Conservation (phyloP, 2,113 vertebrate species). For the Trematocara nigrifrons region DNA sequence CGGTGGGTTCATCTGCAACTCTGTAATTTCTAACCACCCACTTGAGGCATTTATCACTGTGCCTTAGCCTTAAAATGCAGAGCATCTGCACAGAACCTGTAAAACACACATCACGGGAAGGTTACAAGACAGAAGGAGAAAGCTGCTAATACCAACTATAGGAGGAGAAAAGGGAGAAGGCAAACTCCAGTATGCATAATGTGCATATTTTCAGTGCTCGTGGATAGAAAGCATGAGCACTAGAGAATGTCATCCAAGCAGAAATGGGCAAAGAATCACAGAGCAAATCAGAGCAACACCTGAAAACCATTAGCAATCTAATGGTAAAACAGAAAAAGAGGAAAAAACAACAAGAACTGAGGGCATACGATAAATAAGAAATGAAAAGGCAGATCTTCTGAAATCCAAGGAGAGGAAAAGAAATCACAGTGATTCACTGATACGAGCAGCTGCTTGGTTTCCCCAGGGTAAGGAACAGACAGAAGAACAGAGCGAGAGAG, state of each 20-base stretch:
- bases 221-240: background rate
- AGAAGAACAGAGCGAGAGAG: conserved; percentile 1
- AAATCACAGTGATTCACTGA: conserved; percentile 58
- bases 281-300: conserved; percentile 32
- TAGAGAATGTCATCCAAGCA: background rate
- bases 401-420: conserved; percentile 7
- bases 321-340: conserved; percentile 42
- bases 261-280: background rate
- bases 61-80: background rate
- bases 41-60: conserved; percentile 36
- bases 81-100: conserved; percentile 22
- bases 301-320: conserved; percentile 64
- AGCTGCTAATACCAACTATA: background rate
- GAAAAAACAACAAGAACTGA: conserved; percentile 34
- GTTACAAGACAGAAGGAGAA: background rate
- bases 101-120: background rate
- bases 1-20: conserved; percentile 2
- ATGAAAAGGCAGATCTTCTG: conserved; percentile 52
- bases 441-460: conserved; percentile 44
- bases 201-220: background rate
- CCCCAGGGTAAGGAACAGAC: conserved; percentile 38
- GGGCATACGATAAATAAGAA: conserved; percentile 57
- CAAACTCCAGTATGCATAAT: background rate
- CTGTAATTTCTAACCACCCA: conserved; percentile 45
- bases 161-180: background rate